Evolutionary conservation across 2,888 invertebrate species (phyloP).

Genomic region (Yponomeuta malinellus): DNA sequence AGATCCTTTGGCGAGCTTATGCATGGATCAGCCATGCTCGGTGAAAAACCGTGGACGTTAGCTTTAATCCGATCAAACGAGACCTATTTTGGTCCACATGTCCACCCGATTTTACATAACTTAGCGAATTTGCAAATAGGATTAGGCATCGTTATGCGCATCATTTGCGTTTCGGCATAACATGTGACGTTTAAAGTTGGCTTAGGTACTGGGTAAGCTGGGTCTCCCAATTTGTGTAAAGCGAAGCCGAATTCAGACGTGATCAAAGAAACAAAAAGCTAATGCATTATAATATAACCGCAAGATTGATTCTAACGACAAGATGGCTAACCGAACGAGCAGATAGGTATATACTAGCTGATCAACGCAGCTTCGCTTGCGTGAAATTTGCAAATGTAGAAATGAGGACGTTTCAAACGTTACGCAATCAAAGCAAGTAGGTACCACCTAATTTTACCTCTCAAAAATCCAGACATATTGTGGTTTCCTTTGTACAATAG

Average conservation of each 20-base stretch:
- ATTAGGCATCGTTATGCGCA: constrained; percentile 64
- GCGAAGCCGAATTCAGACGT: not conserved
- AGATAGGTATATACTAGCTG: too few species aligned
- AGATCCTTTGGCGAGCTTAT: constrained; percentile 37
- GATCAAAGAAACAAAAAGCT: too few species aligned
- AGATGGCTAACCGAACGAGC: too few species aligned
- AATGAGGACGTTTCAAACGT: too few species aligned
- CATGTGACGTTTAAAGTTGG: not conserved
- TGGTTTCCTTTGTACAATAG: too few species aligned
- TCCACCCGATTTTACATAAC: constrained; percentile 71
- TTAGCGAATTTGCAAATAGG: constrained; percentile 68
- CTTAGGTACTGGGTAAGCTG: not conserved
- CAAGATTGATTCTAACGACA: too few species aligned
- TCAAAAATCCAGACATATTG: too few species aligned
- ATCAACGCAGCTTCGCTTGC: too few species aligned
- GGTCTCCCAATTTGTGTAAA: not conserved
- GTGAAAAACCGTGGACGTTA: constrained; percentile 33
- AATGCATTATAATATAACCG: too few species aligned
- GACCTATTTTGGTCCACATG: constrained; percentile 65
- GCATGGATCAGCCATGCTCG: constrained; percentile 47
- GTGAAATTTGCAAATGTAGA: too few species aligned
- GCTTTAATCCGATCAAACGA: constrained; percentile 71
- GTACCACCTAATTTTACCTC: too few species aligned
- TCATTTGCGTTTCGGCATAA: constrained; percentile 26
- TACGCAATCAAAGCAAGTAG: too few species aligned